phyloP scores from a whole-genome alignment of 2,797 vertebrate species.

The Periparus ater region DNA sequence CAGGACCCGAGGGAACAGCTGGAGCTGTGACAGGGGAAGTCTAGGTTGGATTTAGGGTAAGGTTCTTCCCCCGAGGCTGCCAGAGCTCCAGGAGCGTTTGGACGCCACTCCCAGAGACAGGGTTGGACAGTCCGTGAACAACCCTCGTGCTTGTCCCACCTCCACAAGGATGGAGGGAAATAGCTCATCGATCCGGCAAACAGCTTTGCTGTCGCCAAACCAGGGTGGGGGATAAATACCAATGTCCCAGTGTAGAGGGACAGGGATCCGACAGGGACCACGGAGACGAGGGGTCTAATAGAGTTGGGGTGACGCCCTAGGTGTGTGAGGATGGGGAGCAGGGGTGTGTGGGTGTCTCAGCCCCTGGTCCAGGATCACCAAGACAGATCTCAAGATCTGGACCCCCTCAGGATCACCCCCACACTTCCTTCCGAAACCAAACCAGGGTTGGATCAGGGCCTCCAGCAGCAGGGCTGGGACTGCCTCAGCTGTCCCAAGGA shows the following conservation, averaged over 20 bases:
- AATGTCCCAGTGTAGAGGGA: not conserved
- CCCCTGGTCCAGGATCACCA: too few relatives aligned
- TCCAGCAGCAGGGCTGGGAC: not conserved
- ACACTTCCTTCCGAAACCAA: fast-evolving
- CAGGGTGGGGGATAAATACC: fast-evolving
- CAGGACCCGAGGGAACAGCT: fast-evolving
- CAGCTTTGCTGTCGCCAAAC: too few relatives aligned
- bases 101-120: fast-evolving
- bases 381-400: not conserved
- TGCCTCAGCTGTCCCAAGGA: not conserved
- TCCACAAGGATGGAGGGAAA: fast-evolving
- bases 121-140: fast-evolving
- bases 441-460: fast-evolving
- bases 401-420: too few relatives aligned
- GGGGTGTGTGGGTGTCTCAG: not conserved
- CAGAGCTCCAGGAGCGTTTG: not conserved
- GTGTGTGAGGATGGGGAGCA: too few relatives aligned
- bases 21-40: not conserved
- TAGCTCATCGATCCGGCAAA: not conserved
- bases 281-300: fast-evolving
- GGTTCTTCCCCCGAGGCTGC: not conserved
- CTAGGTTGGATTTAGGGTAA: not conserved
- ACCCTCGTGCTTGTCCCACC: not conserved
- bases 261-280: not conserved
- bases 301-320: too few relatives aligned